These are phyloP conservation scores for Calameuta pallipes DNA, from an alignment of 2,888 invertebrate genomes.

Conservation along the genomic window DNA sequence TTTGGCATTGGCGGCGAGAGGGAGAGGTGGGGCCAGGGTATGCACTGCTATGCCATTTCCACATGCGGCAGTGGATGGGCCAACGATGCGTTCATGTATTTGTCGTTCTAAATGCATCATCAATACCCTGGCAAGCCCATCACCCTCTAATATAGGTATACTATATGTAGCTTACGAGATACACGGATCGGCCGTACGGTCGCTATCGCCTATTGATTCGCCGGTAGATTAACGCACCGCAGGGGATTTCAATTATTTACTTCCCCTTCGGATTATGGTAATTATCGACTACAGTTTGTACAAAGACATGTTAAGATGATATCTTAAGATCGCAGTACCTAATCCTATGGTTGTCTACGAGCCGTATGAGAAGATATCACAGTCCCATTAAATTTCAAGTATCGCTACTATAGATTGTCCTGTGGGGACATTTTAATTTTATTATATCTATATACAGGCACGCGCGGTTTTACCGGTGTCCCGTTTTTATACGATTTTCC, in stretches of 20 bases:
- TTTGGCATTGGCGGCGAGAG: not conserved
- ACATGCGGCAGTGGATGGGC: too few species aligned
- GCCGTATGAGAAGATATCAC: too few species aligned
- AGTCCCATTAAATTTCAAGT: too few species aligned
- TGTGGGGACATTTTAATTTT: too few species aligned
- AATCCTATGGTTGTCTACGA: too few species aligned
- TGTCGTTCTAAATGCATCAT: constrained; percentile 11
- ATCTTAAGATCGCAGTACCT: too few species aligned
- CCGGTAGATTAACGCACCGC: constrained; percentile 6
- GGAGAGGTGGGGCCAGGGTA: not conserved
- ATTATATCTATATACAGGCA: too few species aligned
- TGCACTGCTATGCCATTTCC: too few species aligned
- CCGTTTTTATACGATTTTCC: too few species aligned
- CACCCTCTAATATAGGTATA: not conserved
- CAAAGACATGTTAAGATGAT: too few species aligned
- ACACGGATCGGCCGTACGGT: constrained; percentile 4
- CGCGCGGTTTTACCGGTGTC: too few species aligned
- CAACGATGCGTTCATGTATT: constrained; percentile 1
- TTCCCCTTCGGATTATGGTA: constrained; percentile 4
- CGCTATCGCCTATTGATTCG: not conserved
- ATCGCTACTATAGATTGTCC: too few species aligned
- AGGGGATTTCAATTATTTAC: constrained; percentile 5
- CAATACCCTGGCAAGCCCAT: constrained; percentile 6
- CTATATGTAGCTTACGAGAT: not conserved
- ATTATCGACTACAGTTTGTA: not conserved